Conservation (phyloP, 2,113 vertebrate genomes). For the Tonatia bakeri region DNA sequence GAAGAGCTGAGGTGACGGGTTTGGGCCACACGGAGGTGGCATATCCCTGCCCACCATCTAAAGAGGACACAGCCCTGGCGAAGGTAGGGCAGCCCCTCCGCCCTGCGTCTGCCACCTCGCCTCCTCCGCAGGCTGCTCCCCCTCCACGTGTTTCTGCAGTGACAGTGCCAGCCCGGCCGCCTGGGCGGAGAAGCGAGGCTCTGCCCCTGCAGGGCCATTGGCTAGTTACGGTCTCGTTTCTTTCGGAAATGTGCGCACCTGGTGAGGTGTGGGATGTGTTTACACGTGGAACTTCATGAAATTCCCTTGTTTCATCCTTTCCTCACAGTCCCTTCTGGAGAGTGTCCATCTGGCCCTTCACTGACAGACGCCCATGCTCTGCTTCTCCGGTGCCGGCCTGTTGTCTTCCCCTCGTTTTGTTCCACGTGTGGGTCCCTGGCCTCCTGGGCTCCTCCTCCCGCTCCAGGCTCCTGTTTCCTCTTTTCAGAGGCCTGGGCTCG, state of each 20-base stretch:
- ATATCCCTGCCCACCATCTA: neutral
- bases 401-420: neutral
- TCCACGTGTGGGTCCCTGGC: neutral
- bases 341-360: neutral
- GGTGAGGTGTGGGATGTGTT: fast-evolving
- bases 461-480: neutral
- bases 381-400: fast-evolving
- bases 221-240: neutral
- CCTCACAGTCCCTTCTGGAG: neutral
- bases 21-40: neutral
- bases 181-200: neutral
- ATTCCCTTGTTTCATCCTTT: neutral
- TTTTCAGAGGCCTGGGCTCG: neutral
- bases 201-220: neutral
- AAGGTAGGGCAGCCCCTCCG: neutral
- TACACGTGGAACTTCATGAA: neutral
- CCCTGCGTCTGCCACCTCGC: neutral
- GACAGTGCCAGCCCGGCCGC: neutral
- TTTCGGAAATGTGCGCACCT: neutral
- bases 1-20: neutral
- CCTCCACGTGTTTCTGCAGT: neutral
- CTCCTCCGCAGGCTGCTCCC: neutral
- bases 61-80: neutral
- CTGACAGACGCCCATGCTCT: neutral
- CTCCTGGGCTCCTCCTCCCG: neutral